A percentile compares a stretch with the other conserved stretches of the same genome.
Conservation (phyloP, 2,888 invertebrate genomes). For the Allacma fusca region DNA sequence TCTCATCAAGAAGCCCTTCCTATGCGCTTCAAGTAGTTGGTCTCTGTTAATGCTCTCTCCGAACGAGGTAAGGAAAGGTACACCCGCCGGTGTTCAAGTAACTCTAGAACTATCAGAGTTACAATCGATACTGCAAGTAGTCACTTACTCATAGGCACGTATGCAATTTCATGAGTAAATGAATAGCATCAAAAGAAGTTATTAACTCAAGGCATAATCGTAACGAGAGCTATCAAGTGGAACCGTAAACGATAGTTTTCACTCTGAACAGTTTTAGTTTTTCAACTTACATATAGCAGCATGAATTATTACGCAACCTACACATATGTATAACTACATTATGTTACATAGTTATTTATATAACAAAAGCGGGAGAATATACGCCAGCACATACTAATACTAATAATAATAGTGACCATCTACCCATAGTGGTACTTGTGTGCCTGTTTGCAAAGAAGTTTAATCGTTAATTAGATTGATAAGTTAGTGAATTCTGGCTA, state of each 20-base stretch:
- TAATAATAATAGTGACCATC: no score
- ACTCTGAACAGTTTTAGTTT: slow-evolving; percentile 1
- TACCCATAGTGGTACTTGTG: no score
- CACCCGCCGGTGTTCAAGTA: neutral
- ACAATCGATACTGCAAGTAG: neutral
- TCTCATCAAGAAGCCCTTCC: no score
- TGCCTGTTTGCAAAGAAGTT: no score
- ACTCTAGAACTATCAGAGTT: neutral
- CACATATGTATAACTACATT: neutral
- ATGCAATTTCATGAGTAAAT: slow-evolving; percentile 12
- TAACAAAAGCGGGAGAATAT: no score
- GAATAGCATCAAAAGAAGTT: slow-evolving; percentile 5
- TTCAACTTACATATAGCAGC: neutral
- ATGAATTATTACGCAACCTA: neutral
- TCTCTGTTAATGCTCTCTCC: no score
- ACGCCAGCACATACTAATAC: no score
- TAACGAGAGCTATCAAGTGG: neutral
- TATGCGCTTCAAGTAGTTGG: no score
- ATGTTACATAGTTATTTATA: no score
- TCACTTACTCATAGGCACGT: neutral
- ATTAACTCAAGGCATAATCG: slow-evolving; percentile 7
- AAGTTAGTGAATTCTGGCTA: no score
- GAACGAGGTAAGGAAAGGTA: no score
- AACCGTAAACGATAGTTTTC: neutral
- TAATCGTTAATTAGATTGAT: no score